Evolutionary conservation across 2,113 vertebrate genomes (phyloP).

Genomic region (Ptychochromis oligacanthus): DNA sequence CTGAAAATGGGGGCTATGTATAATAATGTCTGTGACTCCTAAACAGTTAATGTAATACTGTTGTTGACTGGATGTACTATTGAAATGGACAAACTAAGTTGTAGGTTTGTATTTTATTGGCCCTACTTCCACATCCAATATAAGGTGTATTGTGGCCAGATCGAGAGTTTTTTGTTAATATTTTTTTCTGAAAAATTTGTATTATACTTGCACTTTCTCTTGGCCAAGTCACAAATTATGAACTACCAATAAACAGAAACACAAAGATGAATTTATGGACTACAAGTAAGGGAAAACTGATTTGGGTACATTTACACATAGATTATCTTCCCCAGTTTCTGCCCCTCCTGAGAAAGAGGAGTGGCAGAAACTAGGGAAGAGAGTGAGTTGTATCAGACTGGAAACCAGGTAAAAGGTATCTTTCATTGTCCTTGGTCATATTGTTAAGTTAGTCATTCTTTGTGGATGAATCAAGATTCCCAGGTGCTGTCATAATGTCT

Average conservation of each 20-base stretch:
- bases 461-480: not conserved
- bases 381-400: not conserved
- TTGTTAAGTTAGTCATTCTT: slow-evolving; percentile 5
- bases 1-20: too few relatives aligned
- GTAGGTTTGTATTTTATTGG: too few relatives aligned
- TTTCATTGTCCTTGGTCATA: not conserved
- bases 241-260: not conserved
- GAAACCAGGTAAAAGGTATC: not conserved
- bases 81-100: too few relatives aligned
- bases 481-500: not conserved
- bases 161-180: not conserved
- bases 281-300: not conserved
- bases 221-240: not conserved
- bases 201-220: not conserved
- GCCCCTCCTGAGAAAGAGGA: too few relatives aligned
- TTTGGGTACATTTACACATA: not conserved
- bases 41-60: too few relatives aligned
- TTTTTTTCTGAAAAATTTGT: not conserved
- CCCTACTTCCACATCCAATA: not conserved
- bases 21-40: too few relatives aligned
- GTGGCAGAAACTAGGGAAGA: too few relatives aligned
- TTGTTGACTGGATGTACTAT: too few relatives aligned
- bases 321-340: too few relatives aligned
- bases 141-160: not conserved
- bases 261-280: not conserved